These are phyloP conservation scores for Trachymyrmex septentrionalis DNA, from an alignment of 1,140 invertebrate genomes.

Conservation along the genomic window DNA sequence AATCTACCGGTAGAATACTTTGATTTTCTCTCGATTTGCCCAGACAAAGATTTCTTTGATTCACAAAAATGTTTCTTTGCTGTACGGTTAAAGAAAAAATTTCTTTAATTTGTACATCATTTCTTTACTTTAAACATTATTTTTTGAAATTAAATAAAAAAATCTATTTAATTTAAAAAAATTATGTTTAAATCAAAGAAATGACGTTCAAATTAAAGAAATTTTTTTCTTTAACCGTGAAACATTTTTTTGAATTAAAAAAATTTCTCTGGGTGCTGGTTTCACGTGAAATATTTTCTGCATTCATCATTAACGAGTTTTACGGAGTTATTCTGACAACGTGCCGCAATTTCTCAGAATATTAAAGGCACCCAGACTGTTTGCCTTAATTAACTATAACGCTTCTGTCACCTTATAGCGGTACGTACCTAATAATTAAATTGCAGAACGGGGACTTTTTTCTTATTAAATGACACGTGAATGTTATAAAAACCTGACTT, in stretches of 20 bases:
- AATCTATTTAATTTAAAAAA: too few relatives aligned
- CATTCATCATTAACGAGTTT: conserved; percentile 20
- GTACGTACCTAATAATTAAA: conserved; percentile 35
- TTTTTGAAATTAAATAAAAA: too few relatives aligned
- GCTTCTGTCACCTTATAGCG: conserved; percentile 20
- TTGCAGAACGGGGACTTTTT: background rate
- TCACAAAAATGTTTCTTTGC: too few relatives aligned
- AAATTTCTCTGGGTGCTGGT: background rate
- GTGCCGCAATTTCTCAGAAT: conserved; percentile 19
- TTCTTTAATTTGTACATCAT: too few relatives aligned
- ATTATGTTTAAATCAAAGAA: too few relatives aligned
- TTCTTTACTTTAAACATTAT: too few relatives aligned
- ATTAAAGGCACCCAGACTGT: conserved; percentile 8
- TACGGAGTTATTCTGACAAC: conserved; percentile 11
- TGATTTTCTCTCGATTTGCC: conserved; percentile 16
- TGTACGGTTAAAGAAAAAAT: too few relatives aligned
- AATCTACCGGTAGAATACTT: background rate
- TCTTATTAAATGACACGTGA: background rate
- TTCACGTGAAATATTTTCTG: background rate
- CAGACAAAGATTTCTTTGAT: too few relatives aligned
- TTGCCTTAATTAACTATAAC: conserved; percentile 20
- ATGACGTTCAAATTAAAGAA: too few relatives aligned
- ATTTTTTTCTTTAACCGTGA: too few relatives aligned
- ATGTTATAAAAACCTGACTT: background rate
- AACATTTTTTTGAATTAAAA: too few relatives aligned